Percentiles rank a stretch among this genome's conserved stretches.
Conservation (phyloP, 2,113 vertebrate species). For the Podiceps cristatus region DNA sequence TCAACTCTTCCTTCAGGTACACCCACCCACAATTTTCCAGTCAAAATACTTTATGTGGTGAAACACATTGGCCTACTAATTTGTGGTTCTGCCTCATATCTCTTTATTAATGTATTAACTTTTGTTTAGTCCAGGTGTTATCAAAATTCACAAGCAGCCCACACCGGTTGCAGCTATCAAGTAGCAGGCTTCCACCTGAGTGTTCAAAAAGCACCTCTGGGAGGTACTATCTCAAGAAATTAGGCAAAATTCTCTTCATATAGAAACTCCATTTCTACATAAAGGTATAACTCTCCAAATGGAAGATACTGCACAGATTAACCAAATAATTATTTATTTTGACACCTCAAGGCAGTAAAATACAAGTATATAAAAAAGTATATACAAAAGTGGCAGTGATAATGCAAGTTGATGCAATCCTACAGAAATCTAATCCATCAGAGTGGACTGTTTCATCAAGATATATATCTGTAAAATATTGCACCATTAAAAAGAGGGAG, state of each 20-base stretch:
- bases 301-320: neutral
- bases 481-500: conserved; percentile 22
- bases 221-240: neutral
- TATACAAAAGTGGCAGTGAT: conserved; percentile 65
- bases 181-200: neutral
- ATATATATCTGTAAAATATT: neutral
- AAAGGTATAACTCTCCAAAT: neutral
- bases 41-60: neutral
- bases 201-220: neutral
- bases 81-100: neutral
- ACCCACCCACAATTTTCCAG: neutral
- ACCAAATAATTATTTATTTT: conserved; percentile 75
- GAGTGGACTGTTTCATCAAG: neutral
- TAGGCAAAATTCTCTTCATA: neutral
- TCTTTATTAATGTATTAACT: neutral
- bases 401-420: conserved; percentile 15
- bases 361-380: conserved; percentile 50
- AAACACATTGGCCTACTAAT: neutral
- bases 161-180: neutral
- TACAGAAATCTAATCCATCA: conserved; percentile 5
- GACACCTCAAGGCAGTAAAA: conserved; percentile 64
- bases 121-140: neutral
- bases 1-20: neutral
- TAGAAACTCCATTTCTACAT: neutral
- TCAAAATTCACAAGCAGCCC: neutral